Evolutionary conservation across 1,140 invertebrate genomes (phyloP), one percentile per base, ranked within the genome.

Genomic region (Micrasema longulum): DNA sequence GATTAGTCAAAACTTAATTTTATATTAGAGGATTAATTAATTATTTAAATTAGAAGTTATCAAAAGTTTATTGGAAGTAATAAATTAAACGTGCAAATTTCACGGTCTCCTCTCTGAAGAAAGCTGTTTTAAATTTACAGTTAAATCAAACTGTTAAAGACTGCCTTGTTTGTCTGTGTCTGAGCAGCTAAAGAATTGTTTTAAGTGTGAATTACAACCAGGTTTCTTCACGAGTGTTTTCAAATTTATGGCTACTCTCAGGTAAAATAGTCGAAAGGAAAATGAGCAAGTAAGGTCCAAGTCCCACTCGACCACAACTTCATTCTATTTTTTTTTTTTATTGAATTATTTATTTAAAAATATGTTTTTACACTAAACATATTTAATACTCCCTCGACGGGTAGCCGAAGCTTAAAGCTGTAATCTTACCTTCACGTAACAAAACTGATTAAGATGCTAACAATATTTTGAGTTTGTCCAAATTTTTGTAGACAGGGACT

Each of bases 1-100:
- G 53, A 57, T 57, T 35, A 31, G 53, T 31, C 23, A 35, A 55
- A 55, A 31, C 35, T 26, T 10, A 57, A 14, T 57, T n/a, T 36
- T n/a, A 38, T 57, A 57, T 38, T 57, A 36, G n/a, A 16, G 11
- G n/a, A 9, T 36, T 10, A 57, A 57, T 57, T 57, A 14, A 36
- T 57, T n/a, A 57, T 36, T 57, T 57, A 5, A 26, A 35, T 57
- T 57, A 9, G 53, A 36, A 11, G 35, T 57, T 57, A 57, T 57
- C 20, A 57, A 14, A 57, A 16, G 14, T 57, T 57, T 35, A 57
- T 53, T 36, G 53, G 53, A 14, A 36, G 31, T 57, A 57, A 57
- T 57, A 36, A 57, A 57, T 14, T 57, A 45, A 45, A 16, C 18
- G 43, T 45, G 18, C 43, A 7, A 45, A 45, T 45, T 45, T 45